Percentiles rank a stretch among this genome's conserved stretches.
Conservation (phyloP, 2,888 invertebrate species). For the Drosophila monieri region DNA sequence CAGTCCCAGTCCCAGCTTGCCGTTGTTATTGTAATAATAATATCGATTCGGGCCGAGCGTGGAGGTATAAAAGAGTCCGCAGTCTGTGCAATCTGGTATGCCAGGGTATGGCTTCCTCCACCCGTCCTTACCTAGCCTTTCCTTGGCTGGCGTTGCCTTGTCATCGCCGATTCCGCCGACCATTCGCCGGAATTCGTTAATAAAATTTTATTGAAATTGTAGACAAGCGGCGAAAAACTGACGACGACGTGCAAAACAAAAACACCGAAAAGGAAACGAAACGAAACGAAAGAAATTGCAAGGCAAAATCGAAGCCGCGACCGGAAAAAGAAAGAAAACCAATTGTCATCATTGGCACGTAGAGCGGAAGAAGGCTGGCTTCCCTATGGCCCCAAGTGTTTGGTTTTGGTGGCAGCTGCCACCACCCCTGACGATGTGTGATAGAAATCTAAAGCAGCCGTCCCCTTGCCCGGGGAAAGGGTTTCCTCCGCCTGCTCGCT, state of each 20-base stretch:
- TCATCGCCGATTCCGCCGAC: constrained; percentile 72
- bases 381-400: constrained; percentile 70
- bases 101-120: constrained; percentile 4
- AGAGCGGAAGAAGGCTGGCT: constrained; percentile 67
- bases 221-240: constrained; percentile 81
- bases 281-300: constrained; percentile 46
- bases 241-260: constrained; percentile 78
- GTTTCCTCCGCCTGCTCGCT: constrained; percentile 9
- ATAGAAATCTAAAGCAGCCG: constrained; percentile 75
- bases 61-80: constrained; percentile 67
- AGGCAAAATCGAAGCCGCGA: constrained; percentile 69
- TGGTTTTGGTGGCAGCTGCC: constrained; percentile 34
- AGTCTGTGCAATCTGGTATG: constrained; percentile 34
- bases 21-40: constrained; percentile 77
- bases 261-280: constrained; percentile 39
- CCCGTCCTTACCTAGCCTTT: constrained; percentile 42
- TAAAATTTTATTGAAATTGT: constrained; percentile 83
- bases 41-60: constrained; percentile 71
- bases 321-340: constrained; percentile 66
- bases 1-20: constrained; percentile 12
- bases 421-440: constrained; percentile 40
- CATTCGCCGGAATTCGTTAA: constrained; percentile 82
- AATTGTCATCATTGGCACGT: constrained; percentile 82
- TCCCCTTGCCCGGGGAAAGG: constrained; percentile 30
- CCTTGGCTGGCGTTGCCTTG: constrained; percentile 57